Evolutionary conservation across 2,113 vertebrate genomes (phyloP).

Genomic region (Manacus vitellinus): DNA sequence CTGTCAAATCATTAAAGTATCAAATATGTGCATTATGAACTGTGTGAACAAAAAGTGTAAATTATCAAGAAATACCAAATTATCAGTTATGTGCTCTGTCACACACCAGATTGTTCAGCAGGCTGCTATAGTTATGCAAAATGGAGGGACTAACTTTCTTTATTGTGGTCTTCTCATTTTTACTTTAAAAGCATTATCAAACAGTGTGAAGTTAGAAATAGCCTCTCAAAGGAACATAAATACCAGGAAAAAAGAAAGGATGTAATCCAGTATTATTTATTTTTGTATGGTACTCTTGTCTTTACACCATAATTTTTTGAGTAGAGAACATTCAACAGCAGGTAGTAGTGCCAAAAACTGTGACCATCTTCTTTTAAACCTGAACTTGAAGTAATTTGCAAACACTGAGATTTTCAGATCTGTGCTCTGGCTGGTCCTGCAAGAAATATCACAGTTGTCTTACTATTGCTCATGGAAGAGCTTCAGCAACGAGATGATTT

Average conservation of each 20-base stretch:
- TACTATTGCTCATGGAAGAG: background rate
- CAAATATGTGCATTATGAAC: background rate
- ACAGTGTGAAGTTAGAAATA: background rate
- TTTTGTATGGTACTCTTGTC: background rate
- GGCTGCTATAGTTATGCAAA: background rate
- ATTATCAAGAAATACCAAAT: background rate
- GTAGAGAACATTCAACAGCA: background rate
- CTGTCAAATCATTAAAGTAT: slow-evolving; percentile 1
- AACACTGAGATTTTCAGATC: background rate
- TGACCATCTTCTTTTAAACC: background rate
- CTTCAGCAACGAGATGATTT: background rate
- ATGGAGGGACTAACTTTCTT: background rate
- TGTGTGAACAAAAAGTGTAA: background rate
- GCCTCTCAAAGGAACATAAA: background rate
- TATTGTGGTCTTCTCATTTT: background rate
- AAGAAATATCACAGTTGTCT: background rate
- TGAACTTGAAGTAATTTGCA: background rate
- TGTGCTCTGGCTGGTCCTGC: background rate
- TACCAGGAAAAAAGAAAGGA: background rate
- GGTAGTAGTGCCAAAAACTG: background rate
- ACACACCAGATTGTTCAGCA: slow-evolving; percentile 8
- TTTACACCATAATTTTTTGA: background rate
- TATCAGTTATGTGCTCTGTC: background rate
- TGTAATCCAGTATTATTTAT: background rate
- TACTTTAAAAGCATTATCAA: background rate